phyloP scores from a whole-genome alignment of 2,888 invertebrate species.

The Lepidochrysops patricia region DNA sequence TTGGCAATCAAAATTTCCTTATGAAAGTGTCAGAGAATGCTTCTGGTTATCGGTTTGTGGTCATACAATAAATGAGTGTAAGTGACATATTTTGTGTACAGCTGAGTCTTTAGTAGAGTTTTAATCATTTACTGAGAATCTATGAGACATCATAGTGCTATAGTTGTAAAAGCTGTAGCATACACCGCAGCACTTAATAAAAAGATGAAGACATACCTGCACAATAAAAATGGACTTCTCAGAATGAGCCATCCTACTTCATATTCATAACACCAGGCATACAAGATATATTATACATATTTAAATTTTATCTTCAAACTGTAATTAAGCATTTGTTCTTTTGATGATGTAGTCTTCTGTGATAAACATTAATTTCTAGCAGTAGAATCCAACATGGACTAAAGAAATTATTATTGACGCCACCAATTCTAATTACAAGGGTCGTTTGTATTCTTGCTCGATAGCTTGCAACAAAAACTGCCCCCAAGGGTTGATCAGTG shows the following conservation, averaged over 20 bases:
- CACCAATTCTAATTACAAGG: not conserved
- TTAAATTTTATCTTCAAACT: slow-evolving; percentile 37
- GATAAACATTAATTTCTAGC: not conserved
- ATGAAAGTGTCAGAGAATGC: too few relatives aligned
- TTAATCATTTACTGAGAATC: too few relatives aligned
- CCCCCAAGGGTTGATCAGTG: slow-evolving; percentile 49
- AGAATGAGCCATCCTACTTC: slow-evolving; percentile 73
- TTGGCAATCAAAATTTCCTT: too few relatives aligned
- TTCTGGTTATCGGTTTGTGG: too few relatives aligned
- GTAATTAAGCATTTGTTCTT: not conserved
- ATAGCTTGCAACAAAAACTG: slow-evolving; percentile 33
- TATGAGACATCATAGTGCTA: too few relatives aligned
- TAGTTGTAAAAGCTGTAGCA: too few relatives aligned
- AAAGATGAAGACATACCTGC: slow-evolving; percentile 74
- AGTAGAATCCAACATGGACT: not conserved
- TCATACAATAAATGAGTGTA: too few relatives aligned
- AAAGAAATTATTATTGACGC: not conserved
- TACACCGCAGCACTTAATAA: too few relatives aligned
- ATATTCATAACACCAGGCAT: slow-evolving; percentile 48
- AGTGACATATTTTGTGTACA: not conserved
- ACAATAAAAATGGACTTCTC: slow-evolving; percentile 82
- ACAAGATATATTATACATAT: slow-evolving; percentile 36
- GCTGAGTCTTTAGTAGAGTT: not conserved
- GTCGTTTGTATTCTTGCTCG: not conserved
- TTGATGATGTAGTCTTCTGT: not conserved